phyloP scores from a whole-genome alignment of 2,888 invertebrate species.

The Polyommatus iphigenia region DNA sequence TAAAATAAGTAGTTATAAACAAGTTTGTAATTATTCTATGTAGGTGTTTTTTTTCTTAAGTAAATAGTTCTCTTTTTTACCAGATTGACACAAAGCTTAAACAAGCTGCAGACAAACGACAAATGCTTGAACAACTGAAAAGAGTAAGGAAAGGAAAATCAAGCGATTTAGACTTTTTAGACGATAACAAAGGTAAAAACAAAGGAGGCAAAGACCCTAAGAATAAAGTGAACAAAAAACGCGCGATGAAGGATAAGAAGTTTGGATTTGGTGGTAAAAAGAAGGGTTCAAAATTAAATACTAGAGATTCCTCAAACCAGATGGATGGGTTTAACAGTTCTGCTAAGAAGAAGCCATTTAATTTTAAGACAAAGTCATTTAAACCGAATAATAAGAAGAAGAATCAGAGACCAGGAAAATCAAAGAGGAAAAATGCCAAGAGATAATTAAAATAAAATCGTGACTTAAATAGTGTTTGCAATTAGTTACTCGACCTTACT shows the following conservation, averaged over 20 bases:
- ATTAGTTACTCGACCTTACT: too few relatives aligned
- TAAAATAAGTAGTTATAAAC: too few relatives aligned
- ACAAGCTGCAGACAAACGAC: conserved; percentile 93
- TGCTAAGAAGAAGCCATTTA: conserved; percentile 59
- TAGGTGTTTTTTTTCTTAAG: background rate
- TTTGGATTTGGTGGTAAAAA: conserved; percentile 98
- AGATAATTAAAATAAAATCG: conserved; percentile 48
- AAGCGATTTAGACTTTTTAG: conserved; percentile 89
- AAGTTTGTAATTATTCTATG: too few relatives aligned
- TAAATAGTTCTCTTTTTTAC: conserved; percentile 39
- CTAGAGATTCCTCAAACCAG: conserved; percentile 87
- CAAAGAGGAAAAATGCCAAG: conserved; percentile 67
- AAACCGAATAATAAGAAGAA: conserved; percentile 65
- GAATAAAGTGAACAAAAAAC: conserved; percentile 66
- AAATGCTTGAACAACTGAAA: conserved; percentile 95
- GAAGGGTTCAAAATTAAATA: conserved; percentile 92
- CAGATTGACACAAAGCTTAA: conserved; percentile 91
- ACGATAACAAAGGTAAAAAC: conserved; percentile 77
- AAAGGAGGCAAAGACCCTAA: conserved; percentile 50
- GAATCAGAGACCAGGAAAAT: conserved; percentile 79
- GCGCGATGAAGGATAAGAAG: conserved; percentile 88
- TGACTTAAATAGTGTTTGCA: too few relatives aligned
- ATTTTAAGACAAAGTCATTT: conserved; percentile 67
- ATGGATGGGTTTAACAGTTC: conserved; percentile 80
- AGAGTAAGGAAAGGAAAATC: conserved; percentile 93